Evolutionary conservation across 2,888 invertebrate species (phyloP).

Genomic region (Danaus chrysippus): DNA sequence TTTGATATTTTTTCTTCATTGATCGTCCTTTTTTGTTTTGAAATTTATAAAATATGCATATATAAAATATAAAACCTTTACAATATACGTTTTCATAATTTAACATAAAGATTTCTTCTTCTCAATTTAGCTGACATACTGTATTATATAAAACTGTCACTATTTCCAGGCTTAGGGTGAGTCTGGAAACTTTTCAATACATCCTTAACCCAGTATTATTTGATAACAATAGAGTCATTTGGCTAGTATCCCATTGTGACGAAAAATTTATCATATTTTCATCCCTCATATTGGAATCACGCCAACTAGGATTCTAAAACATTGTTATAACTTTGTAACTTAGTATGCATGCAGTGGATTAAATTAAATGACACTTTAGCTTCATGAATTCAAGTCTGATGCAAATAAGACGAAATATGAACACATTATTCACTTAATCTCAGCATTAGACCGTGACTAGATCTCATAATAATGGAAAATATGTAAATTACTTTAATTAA

Average conservation of each 20-base stretch:
- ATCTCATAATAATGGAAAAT: neutral
- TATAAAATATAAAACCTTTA: too few relatives aligned
- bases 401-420: slow-evolving; percentile 6
- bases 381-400: slow-evolving; percentile 5
- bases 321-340: neutral
- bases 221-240: neutral
- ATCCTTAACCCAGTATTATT: neutral
- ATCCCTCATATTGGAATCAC: neutral
- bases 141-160: too few relatives aligned
- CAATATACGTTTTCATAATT: too few relatives aligned
- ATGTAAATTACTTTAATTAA: neutral
- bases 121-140: too few relatives aligned
- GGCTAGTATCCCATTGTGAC: neutral
- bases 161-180: neutral
- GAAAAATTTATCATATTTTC: neutral
- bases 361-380: neutral
- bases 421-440: neutral
- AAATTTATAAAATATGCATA: too few relatives aligned
- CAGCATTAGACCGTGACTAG: slow-evolving; percentile 1
- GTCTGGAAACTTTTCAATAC: neutral
- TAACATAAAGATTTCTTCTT: too few relatives aligned
- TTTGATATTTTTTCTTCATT: too few relatives aligned
- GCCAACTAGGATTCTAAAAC: neutral
- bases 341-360: slow-evolving; percentile 1
- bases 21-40: too few relatives aligned